A percentile compares a stretch with the other conserved stretches of the same genome.
Evolutionary conservation across 2,113 vertebrate species (phyloP).

Genomic region (Ceyx margarethae): DNA sequence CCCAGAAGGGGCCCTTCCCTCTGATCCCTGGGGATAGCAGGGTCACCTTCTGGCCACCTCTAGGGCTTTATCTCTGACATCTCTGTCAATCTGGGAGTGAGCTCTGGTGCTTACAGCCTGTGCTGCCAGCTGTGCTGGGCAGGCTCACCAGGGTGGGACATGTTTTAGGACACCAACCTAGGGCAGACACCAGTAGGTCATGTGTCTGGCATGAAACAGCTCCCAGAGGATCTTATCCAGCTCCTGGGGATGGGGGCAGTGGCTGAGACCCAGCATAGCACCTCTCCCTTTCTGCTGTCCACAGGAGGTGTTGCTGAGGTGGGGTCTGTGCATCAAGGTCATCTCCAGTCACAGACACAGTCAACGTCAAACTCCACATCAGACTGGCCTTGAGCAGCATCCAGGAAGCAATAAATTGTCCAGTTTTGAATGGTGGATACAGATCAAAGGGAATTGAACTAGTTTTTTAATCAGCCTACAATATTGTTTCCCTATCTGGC

Average conservation of each 20-base stretch:
- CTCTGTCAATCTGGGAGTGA: background rate
- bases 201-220: fast-evolving
- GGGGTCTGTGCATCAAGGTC: background rate
- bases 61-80: background rate
- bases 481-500: background rate
- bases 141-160: background rate
- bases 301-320: background rate
- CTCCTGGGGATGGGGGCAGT: background rate
- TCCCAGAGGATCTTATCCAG: background rate
- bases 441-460: conserved; percentile 31
- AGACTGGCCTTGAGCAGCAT: background rate
- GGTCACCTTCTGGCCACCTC: background rate
- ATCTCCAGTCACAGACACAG: background rate
- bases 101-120: background rate
- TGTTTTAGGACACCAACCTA: background rate
- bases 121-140: background rate
- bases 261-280: background rate
- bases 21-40: background rate
- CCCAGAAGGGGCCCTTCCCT: background rate
- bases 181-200: background rate
- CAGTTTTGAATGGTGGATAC: conserved; percentile 5
- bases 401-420: conserved; percentile 47
- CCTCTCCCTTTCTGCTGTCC: background rate
- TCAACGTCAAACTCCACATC: background rate
- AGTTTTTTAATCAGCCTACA: background rate